Conservation (phyloP, 2,797 vertebrate genomes). For the Mus spretus region DNA sequence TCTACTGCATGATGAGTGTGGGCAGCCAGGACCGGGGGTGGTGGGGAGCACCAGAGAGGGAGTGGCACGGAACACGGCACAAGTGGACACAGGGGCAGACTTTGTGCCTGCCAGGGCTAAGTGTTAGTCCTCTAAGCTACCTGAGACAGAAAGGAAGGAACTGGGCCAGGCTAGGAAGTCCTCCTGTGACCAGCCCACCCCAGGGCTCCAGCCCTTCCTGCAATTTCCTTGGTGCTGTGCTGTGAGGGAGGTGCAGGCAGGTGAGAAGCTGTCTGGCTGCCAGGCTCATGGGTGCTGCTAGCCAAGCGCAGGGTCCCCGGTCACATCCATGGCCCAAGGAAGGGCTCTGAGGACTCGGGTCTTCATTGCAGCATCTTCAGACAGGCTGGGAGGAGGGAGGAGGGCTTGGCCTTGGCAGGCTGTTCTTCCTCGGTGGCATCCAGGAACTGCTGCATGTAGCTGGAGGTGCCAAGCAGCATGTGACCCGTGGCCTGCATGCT, state of each 20-base stretch:
- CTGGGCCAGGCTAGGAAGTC: not conserved
- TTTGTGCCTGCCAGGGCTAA: not conserved
- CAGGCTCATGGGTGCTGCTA: not conserved
- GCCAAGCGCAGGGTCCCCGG: not conserved
- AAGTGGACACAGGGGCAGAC: not conserved
- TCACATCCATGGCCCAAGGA: not conserved
- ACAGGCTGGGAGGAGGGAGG: conserved; percentile 45
- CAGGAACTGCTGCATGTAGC: conserved; percentile 95
- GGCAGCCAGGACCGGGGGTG: not conserved
- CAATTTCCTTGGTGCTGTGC: not conserved
- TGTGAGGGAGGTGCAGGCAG: not conserved
- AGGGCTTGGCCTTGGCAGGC: not conserved
- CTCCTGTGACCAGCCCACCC: not conserved
- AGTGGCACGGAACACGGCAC: not conserved
- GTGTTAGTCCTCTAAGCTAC: not conserved
- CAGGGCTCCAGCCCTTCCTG: not conserved
- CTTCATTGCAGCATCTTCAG: conserved; percentile 86
- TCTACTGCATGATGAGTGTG: not conserved
- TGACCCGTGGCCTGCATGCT: conserved; percentile 97
- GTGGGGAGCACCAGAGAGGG: not conserved
- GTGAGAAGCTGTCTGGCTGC: conserved; percentile 10
- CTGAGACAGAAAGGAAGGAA: conserved; percentile 5
- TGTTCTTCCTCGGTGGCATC: conserved; percentile 90
- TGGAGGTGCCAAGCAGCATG: conserved; percentile 95
- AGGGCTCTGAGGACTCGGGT: not conserved